Evolutionary conservation across 2,888 invertebrate species (phyloP).

Genomic region (Gari tellinella): DNA sequence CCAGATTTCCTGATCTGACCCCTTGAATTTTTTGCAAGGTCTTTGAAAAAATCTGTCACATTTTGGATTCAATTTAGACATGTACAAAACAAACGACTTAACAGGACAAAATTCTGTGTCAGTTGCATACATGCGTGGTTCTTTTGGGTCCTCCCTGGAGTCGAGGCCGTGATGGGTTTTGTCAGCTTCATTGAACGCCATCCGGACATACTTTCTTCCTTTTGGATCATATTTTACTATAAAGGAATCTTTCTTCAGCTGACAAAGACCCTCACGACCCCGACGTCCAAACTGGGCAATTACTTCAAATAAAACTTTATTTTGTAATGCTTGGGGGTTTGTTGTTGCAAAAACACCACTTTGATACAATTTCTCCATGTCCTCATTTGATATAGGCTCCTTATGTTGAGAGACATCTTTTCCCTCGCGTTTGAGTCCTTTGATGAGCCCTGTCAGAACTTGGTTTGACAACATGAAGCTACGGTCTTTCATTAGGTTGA

Average conservation of each 20-base stretch:
- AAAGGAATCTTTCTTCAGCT: background rate
- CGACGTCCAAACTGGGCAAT: conserved; percentile 37
- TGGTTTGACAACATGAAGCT: conserved; percentile 18
- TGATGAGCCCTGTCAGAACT: conserved; percentile 30
- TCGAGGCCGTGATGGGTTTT: conserved; percentile 15
- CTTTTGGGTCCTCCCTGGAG: too few species aligned
- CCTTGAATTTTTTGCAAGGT: conserved; percentile 27
- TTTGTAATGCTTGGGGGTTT: conserved; percentile 23
- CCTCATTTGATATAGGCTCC: conserved; percentile 18
- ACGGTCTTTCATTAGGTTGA: conserved; percentile 22
- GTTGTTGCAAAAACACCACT: conserved; percentile 7
- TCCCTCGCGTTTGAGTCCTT: conserved; percentile 38
- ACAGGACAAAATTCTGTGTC: too few species aligned
- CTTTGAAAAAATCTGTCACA: conserved; percentile 52
- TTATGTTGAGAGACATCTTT: conserved; percentile 34
- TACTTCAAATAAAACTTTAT: conserved; percentile 34
- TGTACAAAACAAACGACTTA: conserved; percentile 48
- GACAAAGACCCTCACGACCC: conserved; percentile 25
- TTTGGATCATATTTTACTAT: background rate
- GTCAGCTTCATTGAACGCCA: conserved; percentile 2
- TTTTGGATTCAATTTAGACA: conserved; percentile 49
- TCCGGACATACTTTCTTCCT: background rate
- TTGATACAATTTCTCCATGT: conserved; percentile 18
- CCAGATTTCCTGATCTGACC: conserved; percentile 24
- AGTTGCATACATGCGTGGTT: too few species aligned